Evolutionary conservation across 1,140 invertebrate genomes (phyloP).

Genomic region (Octopus sinensis): DNA sequence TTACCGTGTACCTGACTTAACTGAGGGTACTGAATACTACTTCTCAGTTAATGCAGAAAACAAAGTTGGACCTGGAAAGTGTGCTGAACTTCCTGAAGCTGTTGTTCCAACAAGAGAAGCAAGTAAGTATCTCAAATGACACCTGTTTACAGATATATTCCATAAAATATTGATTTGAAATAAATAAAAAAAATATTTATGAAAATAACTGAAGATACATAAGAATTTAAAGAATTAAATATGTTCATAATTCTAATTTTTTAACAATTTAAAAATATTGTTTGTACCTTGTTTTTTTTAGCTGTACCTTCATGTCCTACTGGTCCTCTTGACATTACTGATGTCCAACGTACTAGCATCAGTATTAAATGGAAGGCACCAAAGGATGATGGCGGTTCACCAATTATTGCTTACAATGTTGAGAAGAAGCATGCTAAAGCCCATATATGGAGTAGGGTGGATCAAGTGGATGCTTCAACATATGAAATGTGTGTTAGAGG

Average conservation of each 20-base stretch:
- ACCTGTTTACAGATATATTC: too few relatives aligned
- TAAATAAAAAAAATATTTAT: neutral
- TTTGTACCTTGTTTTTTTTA: neutral
- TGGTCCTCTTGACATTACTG: slow-evolving; percentile 39
- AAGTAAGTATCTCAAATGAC: slow-evolving; percentile 58
- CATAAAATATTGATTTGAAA: too few relatives aligned
- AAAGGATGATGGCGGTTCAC: slow-evolving; percentile 82
- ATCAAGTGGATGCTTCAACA: slow-evolving; percentile 6
- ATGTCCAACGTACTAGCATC: slow-evolving; percentile 56
- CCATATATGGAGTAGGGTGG: neutral
- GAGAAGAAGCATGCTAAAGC: slow-evolving; percentile 78
- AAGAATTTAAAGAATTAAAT: neutral
- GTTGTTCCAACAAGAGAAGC: slow-evolving; percentile 90
- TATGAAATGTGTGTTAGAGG: neutral
- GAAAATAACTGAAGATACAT: neutral
- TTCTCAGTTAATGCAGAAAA: slow-evolving; percentile 95
- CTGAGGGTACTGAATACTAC: slow-evolving; percentile 82
- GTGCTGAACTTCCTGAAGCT: slow-evolving; percentile 79
- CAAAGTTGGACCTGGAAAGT: slow-evolving; percentile 91
- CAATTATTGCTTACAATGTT: slow-evolving; percentile 87
- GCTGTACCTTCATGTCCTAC: slow-evolving; percentile 5
- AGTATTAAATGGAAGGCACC: slow-evolving; percentile 65
- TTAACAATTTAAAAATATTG: neutral
- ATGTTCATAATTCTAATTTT: neutral
- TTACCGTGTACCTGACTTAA: slow-evolving; percentile 71